A percentile compares a stretch with the other conserved stretches of the same genome.
phyloP scores from a whole-genome alignment of 1,140 invertebrate species.

The Cecropterus lyciades region DNA sequence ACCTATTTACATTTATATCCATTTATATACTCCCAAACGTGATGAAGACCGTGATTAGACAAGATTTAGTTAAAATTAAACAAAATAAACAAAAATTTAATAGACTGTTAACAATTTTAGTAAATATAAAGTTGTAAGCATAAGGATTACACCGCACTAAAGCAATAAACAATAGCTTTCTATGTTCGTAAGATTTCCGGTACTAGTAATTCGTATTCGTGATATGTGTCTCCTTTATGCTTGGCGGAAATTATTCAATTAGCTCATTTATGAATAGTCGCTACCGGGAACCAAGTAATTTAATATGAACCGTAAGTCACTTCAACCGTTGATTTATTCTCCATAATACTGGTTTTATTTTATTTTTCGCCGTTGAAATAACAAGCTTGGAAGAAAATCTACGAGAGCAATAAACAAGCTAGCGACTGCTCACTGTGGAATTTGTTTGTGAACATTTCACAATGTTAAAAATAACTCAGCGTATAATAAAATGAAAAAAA shows the following conservation, averaged over 20 bases:
- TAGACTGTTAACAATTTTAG: no score
- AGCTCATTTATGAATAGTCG: neutral
- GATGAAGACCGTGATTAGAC: no score
- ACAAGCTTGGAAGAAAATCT: neutral
- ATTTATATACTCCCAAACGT: no score
- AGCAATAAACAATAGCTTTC: slow-evolving; percentile 22
- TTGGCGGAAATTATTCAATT: slow-evolving; percentile 19
- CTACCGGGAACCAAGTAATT: slow-evolving; percentile 27
- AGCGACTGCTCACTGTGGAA: neutral
- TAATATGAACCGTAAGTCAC: neutral
- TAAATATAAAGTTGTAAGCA: no score
- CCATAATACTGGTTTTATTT: neutral
- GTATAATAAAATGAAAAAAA: no score
- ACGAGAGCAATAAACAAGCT: no score
- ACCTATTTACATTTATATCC: no score
- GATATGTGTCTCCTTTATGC: slow-evolving; percentile 17
- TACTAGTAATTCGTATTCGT: slow-evolving; percentile 13
- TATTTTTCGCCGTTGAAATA: neutral
- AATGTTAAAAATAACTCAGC: no score
- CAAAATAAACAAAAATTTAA: no score
- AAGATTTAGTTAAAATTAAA: no score
- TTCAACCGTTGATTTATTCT: slow-evolving; percentile 1
- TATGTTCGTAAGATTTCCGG: slow-evolving; percentile 24
- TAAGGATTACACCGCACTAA: no score
- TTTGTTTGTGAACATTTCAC: neutral